Evolutionary conservation across 1,140 invertebrate genomes (phyloP), one percentile per base, ranked within the genome.

Genomic region (Eciton burchellii): DNA sequence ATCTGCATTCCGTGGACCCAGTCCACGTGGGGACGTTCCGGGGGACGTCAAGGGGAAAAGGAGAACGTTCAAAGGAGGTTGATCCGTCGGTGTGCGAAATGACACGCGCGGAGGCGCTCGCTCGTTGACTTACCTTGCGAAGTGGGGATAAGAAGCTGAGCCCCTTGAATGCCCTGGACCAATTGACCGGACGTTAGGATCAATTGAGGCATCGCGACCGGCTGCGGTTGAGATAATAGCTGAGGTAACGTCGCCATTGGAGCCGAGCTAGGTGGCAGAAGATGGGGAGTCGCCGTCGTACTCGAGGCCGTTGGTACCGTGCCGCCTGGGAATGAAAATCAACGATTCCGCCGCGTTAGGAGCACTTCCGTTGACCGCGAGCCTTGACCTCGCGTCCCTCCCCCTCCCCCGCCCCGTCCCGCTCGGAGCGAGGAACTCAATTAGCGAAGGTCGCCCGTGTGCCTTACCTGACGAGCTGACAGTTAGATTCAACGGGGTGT

Each of bases 71-170:
- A 6, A 19, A 26, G 41, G 21, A 35, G 19, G 21, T 8, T 21
- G 35, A 29, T 45, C 12, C 11, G 21, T 66, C 54, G 19, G 49
- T n/a, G 5, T 35, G 35, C 35, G 8, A 5, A 56, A 68, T 26
- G 47, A 6, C 56, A 54, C 24, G 52, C 45, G 45, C 16, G 16
- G 24, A 9, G 19, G 16, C 49, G n/a, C 52, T 54, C n/a, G 47
- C 70, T 54, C n/a, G 47, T 63, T 60, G 68, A 88, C 89, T 93
- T 94, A 98, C 98, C 98, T 96, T 98, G 98, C 52, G 98, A 98
- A 21, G 98, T 98, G 59, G 98, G 98, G 94, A 99, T 98, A 81
- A 99, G 96, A 72, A 99, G 95, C 93, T 99, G 98, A 82, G 98
- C 98, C 11, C 98, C 97, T 93, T 98, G 97, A 86, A 98, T 98